Conservation (phyloP, 2,888 invertebrate genomes). For the Dolichomitus sp. region DNA sequence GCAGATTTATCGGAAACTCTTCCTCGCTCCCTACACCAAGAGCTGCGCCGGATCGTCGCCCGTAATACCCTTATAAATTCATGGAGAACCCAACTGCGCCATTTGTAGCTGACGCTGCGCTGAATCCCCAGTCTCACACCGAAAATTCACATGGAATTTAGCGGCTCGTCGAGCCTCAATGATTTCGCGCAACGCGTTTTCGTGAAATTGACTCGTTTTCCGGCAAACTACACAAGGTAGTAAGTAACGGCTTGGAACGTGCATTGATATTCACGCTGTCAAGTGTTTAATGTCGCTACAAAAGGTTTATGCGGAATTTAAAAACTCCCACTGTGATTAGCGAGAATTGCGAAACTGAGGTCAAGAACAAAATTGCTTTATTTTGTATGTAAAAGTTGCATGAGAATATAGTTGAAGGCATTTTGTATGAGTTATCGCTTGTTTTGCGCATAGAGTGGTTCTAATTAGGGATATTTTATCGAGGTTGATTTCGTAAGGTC, state of each 20-base stretch:
- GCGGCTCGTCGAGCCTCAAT: constrained; percentile 26
- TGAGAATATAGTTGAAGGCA: not conserved
- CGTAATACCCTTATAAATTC: constrained; percentile 80
- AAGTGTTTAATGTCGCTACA: constrained; percentile 2
- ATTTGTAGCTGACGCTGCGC: constrained; percentile 70
- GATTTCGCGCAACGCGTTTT: constrained; percentile 49
- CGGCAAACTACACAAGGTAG: not conserved
- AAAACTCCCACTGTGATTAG: constrained; percentile 18
- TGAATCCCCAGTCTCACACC: constrained; percentile 29
- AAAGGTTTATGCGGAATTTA: constrained; percentile 18
- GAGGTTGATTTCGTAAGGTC: constrained; percentile 33
- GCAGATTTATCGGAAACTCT: constrained; percentile 77
- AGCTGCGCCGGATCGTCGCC: constrained; percentile 48
- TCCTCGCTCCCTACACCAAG: constrained; percentile 48
- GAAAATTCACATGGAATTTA: constrained; percentile 61
- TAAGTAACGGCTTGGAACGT: constrained; percentile 5
- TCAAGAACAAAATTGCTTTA: constrained; percentile 18
- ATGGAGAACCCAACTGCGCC: constrained; percentile 72
- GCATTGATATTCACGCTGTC: constrained; percentile 24
- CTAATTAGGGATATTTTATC: constrained; percentile 57
- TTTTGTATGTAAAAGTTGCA: constrained; percentile 28
- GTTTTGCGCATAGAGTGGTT: constrained; percentile 37
- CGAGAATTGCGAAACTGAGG: not conserved
- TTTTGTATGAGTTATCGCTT: constrained; percentile 38
- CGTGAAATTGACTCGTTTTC: constrained; percentile 49